Evolutionary conservation across 2,888 invertebrate species (phyloP).

Genomic region (Drosophila histrio): DNA sequence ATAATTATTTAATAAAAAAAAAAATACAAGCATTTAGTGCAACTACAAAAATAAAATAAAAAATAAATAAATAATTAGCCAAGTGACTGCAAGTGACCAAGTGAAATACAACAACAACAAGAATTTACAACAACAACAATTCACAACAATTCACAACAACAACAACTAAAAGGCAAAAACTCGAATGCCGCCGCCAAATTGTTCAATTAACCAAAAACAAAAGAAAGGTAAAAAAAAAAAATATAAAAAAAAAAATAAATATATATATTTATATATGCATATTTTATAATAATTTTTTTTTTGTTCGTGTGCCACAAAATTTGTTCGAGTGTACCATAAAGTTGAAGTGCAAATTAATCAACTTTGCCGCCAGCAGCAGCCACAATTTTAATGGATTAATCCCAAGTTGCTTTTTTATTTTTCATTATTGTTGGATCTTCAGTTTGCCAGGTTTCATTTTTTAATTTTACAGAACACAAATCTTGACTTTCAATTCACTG

Average conservation of each 20-base stretch:
- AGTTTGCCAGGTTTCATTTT: neutral
- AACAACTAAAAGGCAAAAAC: constrained; percentile 25
- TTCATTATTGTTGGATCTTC: neutral
- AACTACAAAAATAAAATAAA: constrained; percentile 23
- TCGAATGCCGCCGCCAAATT: constrained; percentile 74
- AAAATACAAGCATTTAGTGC: constrained; percentile 38
- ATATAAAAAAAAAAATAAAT: neutral
- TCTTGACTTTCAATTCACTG: too few species aligned
- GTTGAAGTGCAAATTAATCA: constrained; percentile 16
- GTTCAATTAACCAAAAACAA: constrained; percentile 37
- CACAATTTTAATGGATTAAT: constrained; percentile 30
- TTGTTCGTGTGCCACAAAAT: constrained; percentile 35
- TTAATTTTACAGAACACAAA: neutral
- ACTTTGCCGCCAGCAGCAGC: neutral
- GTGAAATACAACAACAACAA: constrained; percentile 15
- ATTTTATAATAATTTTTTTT: constrained; percentile 4
- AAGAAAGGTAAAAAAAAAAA: constrained; percentile 1
- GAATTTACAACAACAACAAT: neutral
- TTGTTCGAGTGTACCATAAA: constrained; percentile 30
- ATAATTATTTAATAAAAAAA: constrained; percentile 1
- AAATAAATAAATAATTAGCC: neutral
- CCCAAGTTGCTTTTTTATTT: neutral
- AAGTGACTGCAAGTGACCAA: constrained; percentile 20
- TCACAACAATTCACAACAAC: constrained; percentile 2
- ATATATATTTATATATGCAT: neutral